Conservation (phyloP, 2,888 invertebrate species). For the Leistus spinibarbis region DNA sequence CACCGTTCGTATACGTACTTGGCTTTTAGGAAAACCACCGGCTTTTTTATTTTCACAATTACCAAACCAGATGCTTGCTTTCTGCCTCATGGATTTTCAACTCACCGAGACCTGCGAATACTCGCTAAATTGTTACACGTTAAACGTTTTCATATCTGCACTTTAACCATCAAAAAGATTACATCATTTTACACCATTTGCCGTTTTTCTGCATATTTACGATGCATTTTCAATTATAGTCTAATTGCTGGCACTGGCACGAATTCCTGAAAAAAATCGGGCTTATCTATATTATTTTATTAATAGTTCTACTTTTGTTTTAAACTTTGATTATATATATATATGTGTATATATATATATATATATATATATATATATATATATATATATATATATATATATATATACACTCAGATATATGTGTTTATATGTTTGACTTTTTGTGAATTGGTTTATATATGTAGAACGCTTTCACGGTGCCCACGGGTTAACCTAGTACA, state of each 20-base stretch:
- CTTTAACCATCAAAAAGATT: too few relatives aligned
- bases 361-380: conserved; percentile 41
- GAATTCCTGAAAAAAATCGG: too few relatives aligned
- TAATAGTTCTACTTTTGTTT: too few relatives aligned
- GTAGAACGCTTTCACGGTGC: conserved; percentile 2
- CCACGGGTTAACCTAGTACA: conserved; percentile 2
- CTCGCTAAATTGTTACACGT: background rate
- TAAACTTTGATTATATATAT: too few relatives aligned
- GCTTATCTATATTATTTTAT: too few relatives aligned
- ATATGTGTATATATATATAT: too few relatives aligned
- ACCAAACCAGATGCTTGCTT: background rate
- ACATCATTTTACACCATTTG: too few relatives aligned
- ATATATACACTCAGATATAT: conserved; percentile 39
- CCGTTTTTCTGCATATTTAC: too few relatives aligned
- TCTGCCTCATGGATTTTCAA: background rate
- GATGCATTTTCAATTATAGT: too few relatives aligned
- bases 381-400: conserved; percentile 41
- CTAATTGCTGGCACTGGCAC: too few relatives aligned
- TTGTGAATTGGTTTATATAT: conserved; percentile 29
- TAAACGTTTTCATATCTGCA: background rate
- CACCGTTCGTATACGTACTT: conserved; percentile 1
- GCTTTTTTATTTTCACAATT: conserved; percentile 21
- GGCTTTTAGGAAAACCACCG: conserved; percentile 24
- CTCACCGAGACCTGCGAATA: background rate
- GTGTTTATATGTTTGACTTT: conserved; percentile 37